Evolutionary conservation across 2,113 vertebrate genomes (phyloP).

Genomic region (Caranx ignobilis): DNA sequence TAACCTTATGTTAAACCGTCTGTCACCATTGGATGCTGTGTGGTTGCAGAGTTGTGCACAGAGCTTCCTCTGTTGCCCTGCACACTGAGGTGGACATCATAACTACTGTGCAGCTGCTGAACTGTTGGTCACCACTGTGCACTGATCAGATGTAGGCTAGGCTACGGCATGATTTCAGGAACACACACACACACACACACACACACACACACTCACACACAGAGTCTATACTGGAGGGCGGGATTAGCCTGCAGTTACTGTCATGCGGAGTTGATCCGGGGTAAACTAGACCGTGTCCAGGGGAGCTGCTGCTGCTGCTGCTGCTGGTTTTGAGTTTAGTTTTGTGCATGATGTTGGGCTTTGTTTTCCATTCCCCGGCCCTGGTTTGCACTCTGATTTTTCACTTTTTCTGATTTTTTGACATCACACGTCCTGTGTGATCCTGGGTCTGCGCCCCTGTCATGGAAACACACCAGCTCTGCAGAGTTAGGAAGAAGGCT

Average conservation of each 20-base stretch:
- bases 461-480: slow-evolving; percentile 23
- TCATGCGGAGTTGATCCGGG: neutral
- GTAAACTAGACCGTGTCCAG: neutral
- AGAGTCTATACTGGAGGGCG: slow-evolving; percentile 15
- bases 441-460: neutral
- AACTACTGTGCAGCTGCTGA: slow-evolving; percentile 25
- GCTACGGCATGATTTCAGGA: neutral
- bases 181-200: neutral
- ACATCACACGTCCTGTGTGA: neutral
- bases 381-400: neutral
- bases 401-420: neutral
- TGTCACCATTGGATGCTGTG: neutral
- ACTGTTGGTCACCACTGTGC: neutral
- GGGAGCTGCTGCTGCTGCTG: neutral
- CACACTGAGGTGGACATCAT: no score
- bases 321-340: neutral
- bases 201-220: no score
- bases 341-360: neutral
- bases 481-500: neutral
- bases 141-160: neutral
- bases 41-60: no score
- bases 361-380: neutral
- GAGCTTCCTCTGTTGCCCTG: no score
- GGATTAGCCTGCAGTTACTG: slow-evolving; percentile 14
- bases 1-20: neutral